Percentiles rank a stretch among this genome's conserved stretches.
Evolutionary conservation across 1,140 invertebrate species (phyloP).

Genomic region (Halictus rubicundus): DNA sequence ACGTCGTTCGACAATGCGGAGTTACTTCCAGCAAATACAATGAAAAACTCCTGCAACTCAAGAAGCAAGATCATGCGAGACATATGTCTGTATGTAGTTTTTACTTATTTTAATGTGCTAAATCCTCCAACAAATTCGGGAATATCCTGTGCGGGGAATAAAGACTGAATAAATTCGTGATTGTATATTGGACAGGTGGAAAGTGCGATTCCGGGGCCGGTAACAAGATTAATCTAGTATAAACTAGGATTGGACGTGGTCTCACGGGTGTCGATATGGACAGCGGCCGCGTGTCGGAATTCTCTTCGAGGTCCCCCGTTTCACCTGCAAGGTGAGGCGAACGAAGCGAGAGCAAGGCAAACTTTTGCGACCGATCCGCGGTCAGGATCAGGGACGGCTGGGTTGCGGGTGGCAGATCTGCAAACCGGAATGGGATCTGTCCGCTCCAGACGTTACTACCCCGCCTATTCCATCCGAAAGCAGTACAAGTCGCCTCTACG

Average conservation of each 20-base stretch:
- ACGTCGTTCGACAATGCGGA: too few relatives aligned
- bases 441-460: conserved; percentile 77
- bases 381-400: conserved; percentile 65
- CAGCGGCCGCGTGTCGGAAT: conserved; percentile 60
- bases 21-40: too few relatives aligned
- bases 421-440: conserved; percentile 80
- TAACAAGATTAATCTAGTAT: conserved; percentile 5
- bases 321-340: conserved; percentile 74
- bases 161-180: too few relatives aligned
- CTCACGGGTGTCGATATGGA: conserved; percentile 42
- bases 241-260: conserved; percentile 17
- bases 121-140: too few relatives aligned
- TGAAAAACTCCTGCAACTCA: too few relatives aligned
- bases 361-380: conserved; percentile 66
- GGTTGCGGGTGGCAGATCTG: conserved; percentile 76
- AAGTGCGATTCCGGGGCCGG: too few relatives aligned
- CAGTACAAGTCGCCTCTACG: conserved; percentile 59
- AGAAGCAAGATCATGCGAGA: too few relatives aligned
- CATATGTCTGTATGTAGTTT: too few relatives aligned
- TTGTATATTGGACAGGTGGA: too few relatives aligned
- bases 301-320: conserved; percentile 65
- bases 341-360: conserved; percentile 57
- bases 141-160: too few relatives aligned
- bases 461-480: conserved; percentile 67
- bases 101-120: too few relatives aligned